Base-by-base conservation (phyloP, 2,888 invertebrate species). In the Zele albiditarsus region DNA sequence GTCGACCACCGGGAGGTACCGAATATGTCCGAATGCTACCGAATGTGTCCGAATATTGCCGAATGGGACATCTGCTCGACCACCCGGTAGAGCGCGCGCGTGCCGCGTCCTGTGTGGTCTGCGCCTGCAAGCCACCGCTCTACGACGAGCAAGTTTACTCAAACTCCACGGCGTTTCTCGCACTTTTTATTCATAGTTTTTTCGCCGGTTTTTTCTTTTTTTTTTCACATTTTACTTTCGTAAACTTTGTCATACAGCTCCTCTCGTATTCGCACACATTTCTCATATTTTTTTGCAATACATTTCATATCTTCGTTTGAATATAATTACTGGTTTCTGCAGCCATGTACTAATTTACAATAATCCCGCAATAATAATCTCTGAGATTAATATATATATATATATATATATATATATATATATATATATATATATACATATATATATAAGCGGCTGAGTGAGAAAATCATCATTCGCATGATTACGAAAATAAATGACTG, bases 31-130 rank as follows among this genome's bases (percentile, higher is more conserved):
- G 88, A 87, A 79, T 75, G n/a, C 73, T 63, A n/a, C 81, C 85
- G 84, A 83, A 75, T 70, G 73, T 78, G 60, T 74, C 67, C 88
- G 87, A 86, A 78, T 72, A 79, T 73, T 74, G 80, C 86, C 88
- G 88, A 88, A 84, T 80, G 82, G 80, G 83, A 85, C 85, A 87
- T 88, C 85, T 85, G 84, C 83, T 79, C 84, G 89, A 84, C 88
- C 87, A 88, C 87, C 91, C 91, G 88, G 87, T 88, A 92, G 92
- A 92, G 91, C 91, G 90, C 92, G 92, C 94, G 93, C 93, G 94
- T 94, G 93, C 93, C 93, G 91, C 93, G 88, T 91, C 91, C 92
- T 93, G 93, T 93, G 94, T 93, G 93, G 93, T 93, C 93, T 90
- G 79, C 77, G 67, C 60, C 62, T 74, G n/a, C 53, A 20, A 8